Conservation (phyloP, 2,797 vertebrate species). For the Pogoniulus pusillus region DNA sequence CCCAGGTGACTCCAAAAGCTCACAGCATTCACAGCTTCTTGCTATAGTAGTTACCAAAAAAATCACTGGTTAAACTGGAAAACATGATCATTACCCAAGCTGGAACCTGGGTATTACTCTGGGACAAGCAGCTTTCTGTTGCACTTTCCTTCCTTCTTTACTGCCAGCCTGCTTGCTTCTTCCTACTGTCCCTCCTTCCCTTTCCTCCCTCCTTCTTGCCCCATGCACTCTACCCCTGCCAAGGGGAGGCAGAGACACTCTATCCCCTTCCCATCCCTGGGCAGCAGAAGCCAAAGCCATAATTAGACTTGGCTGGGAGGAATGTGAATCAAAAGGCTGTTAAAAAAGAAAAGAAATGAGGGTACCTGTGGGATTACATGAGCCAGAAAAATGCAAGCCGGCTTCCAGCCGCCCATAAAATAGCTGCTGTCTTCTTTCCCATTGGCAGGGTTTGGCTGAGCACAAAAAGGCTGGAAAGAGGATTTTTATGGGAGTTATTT, state of each 20-base stretch:
- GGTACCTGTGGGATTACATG: slow-evolving; percentile 54
- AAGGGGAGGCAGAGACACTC: neutral
- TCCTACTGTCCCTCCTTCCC: too few relatives aligned
- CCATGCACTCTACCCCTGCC: accelerated
- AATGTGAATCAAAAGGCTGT: slow-evolving; percentile 43
- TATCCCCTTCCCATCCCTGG: neutral
- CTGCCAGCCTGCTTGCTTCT: neutral
- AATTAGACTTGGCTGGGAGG: slow-evolving; percentile 43
- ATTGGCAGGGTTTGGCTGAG: slow-evolving; percentile 46
- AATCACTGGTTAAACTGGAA: neutral
- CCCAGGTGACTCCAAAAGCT: neutral
- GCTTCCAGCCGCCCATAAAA: slow-evolving; percentile 52
- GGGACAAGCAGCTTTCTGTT: neutral
- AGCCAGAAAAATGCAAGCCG: slow-evolving; percentile 33
- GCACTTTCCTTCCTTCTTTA: neutral
- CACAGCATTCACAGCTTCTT: neutral
- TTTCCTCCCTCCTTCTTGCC: neutral
- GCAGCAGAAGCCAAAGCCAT: neutral
- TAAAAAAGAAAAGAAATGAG: slow-evolving; percentile 37
- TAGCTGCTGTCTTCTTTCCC: slow-evolving; percentile 42
- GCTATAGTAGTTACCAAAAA: neutral
- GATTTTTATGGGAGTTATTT: slow-evolving; percentile 50
- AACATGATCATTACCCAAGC: neutral
- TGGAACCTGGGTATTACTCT: neutral
- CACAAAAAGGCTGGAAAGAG: slow-evolving; percentile 39